Conservation (phyloP, 2,113 vertebrate genomes). For the Symphodus melops region DNA sequence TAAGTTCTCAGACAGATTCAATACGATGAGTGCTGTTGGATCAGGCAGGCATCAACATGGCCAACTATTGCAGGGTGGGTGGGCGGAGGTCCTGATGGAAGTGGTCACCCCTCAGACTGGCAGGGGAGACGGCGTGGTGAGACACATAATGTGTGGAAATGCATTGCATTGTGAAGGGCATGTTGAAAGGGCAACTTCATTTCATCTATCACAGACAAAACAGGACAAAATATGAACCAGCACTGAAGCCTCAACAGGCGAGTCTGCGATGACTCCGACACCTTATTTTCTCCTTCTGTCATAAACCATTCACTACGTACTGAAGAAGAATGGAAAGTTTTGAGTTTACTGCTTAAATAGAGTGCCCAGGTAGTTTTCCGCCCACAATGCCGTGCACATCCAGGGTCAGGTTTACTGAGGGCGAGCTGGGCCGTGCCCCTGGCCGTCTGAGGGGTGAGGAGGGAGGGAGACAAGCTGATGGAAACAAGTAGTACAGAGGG, state of each 20-base stretch:
- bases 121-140: conserved; percentile 67
- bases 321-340: conserved; percentile 19
- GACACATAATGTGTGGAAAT: conserved; percentile 80
- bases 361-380: conserved; percentile 86
- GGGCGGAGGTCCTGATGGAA: conserved; percentile 88
- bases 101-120: conserved; percentile 94
- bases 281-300: conserved; percentile 28
- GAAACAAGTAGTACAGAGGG: conserved; percentile 84
- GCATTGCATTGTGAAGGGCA: conserved; percentile 87
- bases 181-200: conserved; percentile 78
- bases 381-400: conserved; percentile 90
- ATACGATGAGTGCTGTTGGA: conserved; percentile 72
- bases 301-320: conserved; percentile 32
- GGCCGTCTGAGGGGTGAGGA: conserved; percentile 93
- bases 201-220: conserved; percentile 45
- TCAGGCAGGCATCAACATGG: conserved; percentile 95
- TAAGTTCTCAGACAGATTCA: conserved; percentile 79
- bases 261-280: conserved; percentile 41
- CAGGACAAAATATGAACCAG: conserved; percentile 42
- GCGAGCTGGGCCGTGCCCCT: conserved; percentile 60
- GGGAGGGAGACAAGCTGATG: conserved; percentile 92
- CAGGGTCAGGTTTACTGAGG: conserved; percentile 69
- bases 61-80: conserved; percentile 86
- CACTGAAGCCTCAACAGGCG: conserved; percentile 16
- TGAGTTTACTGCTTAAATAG: conserved; percentile 50